Percentiles rank a stretch among this genome's conserved stretches.
phyloP scores from a whole-genome alignment of 2,797 vertebrate genomes.

The Gephyroberyx darwinii region DNA sequence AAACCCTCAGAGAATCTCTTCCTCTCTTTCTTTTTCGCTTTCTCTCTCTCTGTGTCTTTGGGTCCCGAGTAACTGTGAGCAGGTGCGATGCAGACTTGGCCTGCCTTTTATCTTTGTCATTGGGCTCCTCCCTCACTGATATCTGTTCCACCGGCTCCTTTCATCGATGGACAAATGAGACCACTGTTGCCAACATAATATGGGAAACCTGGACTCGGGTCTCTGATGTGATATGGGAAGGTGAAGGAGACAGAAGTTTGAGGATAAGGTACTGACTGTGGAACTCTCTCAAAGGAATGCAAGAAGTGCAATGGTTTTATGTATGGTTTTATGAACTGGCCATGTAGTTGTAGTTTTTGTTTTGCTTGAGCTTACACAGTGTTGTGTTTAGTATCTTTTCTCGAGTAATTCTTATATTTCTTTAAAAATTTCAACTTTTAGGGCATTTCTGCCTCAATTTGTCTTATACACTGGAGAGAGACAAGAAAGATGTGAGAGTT shows the following conservation, averaged over 20 bases:
- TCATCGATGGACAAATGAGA: conserved; percentile 28
- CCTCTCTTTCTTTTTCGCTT: background rate
- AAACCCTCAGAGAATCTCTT: background rate
- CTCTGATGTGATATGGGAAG: conserved; percentile 46
- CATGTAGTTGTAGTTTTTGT: too few relatives aligned
- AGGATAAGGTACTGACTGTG: too few relatives aligned
- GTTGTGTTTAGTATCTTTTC: too few relatives aligned
- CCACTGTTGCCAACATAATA: background rate
- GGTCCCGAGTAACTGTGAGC: background rate
- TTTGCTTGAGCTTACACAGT: too few relatives aligned
- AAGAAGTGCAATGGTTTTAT: too few relatives aligned
- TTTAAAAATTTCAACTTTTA: too few relatives aligned
- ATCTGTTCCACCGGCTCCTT: conserved; percentile 30
- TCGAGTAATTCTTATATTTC: too few relatives aligned
- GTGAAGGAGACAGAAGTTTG: background rate
- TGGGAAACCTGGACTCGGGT: conserved; percentile 8
- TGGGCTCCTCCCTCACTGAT: conserved; percentile 1
- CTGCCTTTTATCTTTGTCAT: background rate
- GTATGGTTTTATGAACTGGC: too few relatives aligned
- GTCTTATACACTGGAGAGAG: too few relatives aligned
- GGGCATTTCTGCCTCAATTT: too few relatives aligned
- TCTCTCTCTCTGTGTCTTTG: background rate
- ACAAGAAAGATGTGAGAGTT: too few relatives aligned
- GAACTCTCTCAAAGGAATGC: too few relatives aligned
- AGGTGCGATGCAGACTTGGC: conserved; percentile 13